Percentiles rank a stretch among this genome's conserved stretches.
phyloP scores from a whole-genome alignment of 35 echinoderm and acorn worm genomes.

The Antedon bifida region DNA sequence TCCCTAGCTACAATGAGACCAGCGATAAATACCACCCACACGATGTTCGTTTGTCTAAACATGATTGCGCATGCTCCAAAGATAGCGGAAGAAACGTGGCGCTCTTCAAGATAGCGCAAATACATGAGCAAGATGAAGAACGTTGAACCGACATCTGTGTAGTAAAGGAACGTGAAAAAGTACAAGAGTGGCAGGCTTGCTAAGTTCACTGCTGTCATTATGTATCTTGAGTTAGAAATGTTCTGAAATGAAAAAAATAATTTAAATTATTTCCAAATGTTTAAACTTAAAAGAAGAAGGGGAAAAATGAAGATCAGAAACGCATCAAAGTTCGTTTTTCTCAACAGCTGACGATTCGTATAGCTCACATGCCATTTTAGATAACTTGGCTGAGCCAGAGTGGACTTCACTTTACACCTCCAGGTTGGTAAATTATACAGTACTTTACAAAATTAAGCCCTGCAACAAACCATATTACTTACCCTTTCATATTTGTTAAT shows the following conservation, averaged over 20 bases:
- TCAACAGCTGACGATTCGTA: neutral
- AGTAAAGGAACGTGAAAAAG: constrained; percentile 92
- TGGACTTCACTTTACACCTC: no score
- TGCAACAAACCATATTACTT: no score
- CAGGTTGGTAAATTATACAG: no score
- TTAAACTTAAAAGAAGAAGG: constrained; percentile 18
- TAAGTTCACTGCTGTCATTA: constrained; percentile 44
- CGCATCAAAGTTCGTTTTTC: neutral
- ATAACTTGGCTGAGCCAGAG: no score
- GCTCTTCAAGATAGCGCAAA: constrained; percentile 52
- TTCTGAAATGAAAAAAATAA: neutral
- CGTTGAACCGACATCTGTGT: constrained; percentile 86
- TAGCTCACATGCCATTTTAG: no score
- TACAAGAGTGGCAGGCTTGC: constrained; percentile 60
- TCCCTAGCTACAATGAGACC: constrained; percentile 39
- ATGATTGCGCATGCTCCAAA: constrained; percentile 43
- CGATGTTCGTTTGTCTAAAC: constrained; percentile 94
- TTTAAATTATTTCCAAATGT: constrained; percentile 1
- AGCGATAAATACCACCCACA: constrained; percentile 91
- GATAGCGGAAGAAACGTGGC: constrained; percentile 54
- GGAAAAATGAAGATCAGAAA: neutral
- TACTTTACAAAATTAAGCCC: no score
- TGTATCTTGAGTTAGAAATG: neutral
- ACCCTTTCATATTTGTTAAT: constrained; percentile 25
- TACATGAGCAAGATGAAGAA: constrained; percentile 89